These are phyloP conservation scores for Gisinianus flammeolus DNA, from an alignment of 2,888 invertebrate genomes.

Conservation along the genomic window DNA sequence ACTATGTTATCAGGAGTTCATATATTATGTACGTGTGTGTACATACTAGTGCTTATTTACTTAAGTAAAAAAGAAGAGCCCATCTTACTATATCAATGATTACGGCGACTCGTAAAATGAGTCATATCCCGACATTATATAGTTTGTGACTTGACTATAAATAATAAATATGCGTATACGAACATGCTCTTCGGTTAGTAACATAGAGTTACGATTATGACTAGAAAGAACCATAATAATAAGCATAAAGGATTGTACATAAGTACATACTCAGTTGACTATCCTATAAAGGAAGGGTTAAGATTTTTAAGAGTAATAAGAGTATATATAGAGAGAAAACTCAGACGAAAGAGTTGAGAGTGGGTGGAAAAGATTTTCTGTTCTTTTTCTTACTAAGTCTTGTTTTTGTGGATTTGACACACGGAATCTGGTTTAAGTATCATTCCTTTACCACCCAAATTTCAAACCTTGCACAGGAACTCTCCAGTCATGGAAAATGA, in stretches of 20 bases:
- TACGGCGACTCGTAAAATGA: not conserved
- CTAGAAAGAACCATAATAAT: not conserved
- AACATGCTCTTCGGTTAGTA: not conserved
- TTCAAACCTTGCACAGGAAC: not conserved
- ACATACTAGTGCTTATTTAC: not conserved
- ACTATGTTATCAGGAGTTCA: no score
- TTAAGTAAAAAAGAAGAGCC: not conserved
- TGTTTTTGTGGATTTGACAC: not conserved
- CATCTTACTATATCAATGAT: not conserved
- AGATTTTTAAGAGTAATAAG: no score
- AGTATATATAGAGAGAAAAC: no score
- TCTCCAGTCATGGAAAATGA: conserved; percentile 10
- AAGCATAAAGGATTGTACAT: not conserved
- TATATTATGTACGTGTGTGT: not conserved
- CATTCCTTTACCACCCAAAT: conserved; percentile 24
- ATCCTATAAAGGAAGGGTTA: not conserved
- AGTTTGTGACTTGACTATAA: no score
- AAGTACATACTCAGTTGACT: not conserved
- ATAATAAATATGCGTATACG: not conserved
- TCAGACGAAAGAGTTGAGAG: not conserved
- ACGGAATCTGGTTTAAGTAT: conserved; percentile 29
- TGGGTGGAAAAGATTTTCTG: conserved; percentile 13
- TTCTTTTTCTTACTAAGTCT: conserved; percentile 14
- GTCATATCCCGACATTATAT: no score
- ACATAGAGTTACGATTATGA: not conserved